These are phyloP conservation scores for Patagioenas fasciata DNA, from an alignment of 2,113 vertebrate species.

Conservation along the genomic window DNA sequence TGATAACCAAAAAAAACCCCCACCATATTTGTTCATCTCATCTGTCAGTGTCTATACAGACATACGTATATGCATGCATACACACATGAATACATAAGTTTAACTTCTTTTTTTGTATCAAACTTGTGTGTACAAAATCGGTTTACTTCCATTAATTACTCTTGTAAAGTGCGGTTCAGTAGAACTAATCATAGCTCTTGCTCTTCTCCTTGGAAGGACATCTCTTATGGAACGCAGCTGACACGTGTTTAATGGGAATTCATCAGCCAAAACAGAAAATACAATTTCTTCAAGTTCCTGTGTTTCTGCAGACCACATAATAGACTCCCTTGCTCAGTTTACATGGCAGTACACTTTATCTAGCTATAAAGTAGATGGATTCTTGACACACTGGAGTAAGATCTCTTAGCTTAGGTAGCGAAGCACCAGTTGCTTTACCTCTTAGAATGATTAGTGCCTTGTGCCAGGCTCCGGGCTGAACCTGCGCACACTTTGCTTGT, in stretches of 20 bases:
- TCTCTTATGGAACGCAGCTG: background rate
- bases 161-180: background rate
- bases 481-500: background rate
- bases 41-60: background rate
- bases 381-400: background rate
- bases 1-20: background rate
- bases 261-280: background rate
- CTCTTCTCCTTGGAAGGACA: background rate
- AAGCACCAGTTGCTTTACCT: background rate
- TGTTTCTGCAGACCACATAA: background rate
- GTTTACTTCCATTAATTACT: background rate
- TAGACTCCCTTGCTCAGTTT: background rate
- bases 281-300: background rate
- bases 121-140: background rate
- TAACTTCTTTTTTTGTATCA: background rate
- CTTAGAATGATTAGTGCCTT: background rate
- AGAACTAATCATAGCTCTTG: background rate
- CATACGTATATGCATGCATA: rapidly evolving
- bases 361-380: background rate
- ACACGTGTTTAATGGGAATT: background rate
- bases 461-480: background rate
- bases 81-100: rapidly evolving
- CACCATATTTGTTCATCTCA: background rate
- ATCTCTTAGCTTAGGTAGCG: background rate
- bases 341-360: background rate